These are phyloP conservation scores for Thera britannica DNA, from an alignment of 2,888 invertebrate species.

Conservation along the genomic window DNA sequence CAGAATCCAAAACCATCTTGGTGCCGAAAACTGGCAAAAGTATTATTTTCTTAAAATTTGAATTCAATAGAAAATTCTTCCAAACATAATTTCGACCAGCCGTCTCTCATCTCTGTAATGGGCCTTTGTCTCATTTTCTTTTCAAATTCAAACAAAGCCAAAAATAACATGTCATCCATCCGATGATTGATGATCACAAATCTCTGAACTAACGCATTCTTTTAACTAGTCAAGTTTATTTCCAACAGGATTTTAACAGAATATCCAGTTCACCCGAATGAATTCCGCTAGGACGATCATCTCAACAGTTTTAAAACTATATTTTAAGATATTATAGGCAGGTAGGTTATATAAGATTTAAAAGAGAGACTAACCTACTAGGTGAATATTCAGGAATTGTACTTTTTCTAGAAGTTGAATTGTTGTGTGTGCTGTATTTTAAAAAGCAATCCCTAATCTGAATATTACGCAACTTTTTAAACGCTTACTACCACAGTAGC, in stretches of 20 bases:
- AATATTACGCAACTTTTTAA: no score
- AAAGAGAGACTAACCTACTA: no score
- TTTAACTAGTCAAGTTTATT: slow-evolving; percentile 17
- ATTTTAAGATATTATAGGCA: no score
- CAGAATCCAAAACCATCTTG: not conserved
- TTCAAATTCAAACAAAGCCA: slow-evolving; percentile 20
- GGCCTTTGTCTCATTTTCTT: slow-evolving; percentile 5
- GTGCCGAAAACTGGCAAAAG: not conserved
- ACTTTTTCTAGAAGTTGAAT: no score
- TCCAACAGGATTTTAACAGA: not conserved
- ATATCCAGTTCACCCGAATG: not conserved
- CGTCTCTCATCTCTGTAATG: slow-evolving; percentile 4
- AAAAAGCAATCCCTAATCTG: no score
- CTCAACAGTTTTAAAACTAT: no score
- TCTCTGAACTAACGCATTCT: slow-evolving; percentile 33
- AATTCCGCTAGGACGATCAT: not conserved
- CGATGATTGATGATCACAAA: slow-evolving; percentile 36
- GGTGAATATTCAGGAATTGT: no score
- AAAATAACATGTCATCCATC: slow-evolving; percentile 37
- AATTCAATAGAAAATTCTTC: not conserved
- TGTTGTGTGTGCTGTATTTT: no score
- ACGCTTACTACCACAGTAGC: not conserved
- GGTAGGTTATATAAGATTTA: no score
- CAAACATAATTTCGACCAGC: not conserved
- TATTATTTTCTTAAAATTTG: not conserved